Evolutionary conservation across 1,140 invertebrate genomes (phyloP).

Genomic region (Eriocheir sinensis): DNA sequence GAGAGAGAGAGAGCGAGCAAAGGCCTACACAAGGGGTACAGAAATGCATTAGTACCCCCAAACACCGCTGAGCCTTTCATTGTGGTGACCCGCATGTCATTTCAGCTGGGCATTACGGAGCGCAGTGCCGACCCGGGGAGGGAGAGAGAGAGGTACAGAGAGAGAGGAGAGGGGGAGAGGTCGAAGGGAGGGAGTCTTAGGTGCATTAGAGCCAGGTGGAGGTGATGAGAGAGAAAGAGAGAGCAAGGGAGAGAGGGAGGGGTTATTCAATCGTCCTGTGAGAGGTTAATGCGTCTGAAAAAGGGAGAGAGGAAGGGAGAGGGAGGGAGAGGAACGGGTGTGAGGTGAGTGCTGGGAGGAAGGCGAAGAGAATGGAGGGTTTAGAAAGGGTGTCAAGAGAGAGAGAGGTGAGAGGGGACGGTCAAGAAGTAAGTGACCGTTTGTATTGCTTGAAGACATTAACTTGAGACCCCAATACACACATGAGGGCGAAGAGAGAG

Average conservation of each 20-base stretch:
- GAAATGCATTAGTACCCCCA: not conserved
- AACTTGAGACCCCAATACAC: not conserved
- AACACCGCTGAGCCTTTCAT: not conserved
- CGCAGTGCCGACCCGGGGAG: not conserved
- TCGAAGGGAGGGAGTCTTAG: not conserved
- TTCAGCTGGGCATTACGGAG: not conserved
- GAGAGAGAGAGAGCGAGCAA: no score
- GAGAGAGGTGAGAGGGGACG: no score
- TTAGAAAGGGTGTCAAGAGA: no score
- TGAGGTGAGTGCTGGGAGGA: no score
- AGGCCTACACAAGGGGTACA: no score
- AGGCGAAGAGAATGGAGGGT: no score
- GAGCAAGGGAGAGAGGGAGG: not conserved
- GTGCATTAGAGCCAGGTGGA: slow-evolving; percentile 3
- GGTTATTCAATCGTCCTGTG: not conserved
- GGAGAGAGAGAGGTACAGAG: not conserved
- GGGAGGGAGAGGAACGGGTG: not conserved
- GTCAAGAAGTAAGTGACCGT: not conserved
- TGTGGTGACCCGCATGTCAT: not conserved
- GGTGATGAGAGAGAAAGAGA: not conserved
- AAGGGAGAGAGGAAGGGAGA: not conserved
- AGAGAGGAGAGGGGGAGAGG: no score
- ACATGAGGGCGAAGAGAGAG: not conserved
- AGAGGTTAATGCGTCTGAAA: not conserved
- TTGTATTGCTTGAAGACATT: not conserved